phyloP scores from a whole-genome alignment of 2,888 invertebrate genomes.

The Heliconius charithonia region DNA sequence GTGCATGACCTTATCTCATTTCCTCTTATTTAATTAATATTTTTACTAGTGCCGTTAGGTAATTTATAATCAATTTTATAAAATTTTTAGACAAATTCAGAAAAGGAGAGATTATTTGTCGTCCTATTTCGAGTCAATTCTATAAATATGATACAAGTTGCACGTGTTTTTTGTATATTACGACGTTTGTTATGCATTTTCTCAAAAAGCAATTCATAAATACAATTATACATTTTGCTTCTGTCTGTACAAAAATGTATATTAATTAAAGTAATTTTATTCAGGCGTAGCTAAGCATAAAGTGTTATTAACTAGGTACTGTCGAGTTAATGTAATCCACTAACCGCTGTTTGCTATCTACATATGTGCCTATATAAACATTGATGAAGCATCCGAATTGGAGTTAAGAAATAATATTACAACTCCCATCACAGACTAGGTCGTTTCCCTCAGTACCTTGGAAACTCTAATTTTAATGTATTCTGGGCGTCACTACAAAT shows the following conservation, averaged over 20 bases:
- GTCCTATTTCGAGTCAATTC: neutral
- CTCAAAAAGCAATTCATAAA: neutral
- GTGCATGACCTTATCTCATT: neutral
- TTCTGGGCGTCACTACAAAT: conserved; percentile 70
- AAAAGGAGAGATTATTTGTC: neutral
- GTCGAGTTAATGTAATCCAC: conserved; percentile 49
- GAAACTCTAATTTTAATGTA: conserved; percentile 82
- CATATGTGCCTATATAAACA: conserved; percentile 73
- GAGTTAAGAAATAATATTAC: conserved; percentile 78
- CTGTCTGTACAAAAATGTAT: neutral
- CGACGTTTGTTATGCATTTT: neutral
- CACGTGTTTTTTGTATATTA: no score
- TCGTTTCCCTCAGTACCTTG: conserved; percentile 65
- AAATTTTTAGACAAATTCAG: no score
- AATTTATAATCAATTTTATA: no score
- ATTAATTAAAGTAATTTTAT: neutral
- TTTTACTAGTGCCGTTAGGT: no score
- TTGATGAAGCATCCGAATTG: conserved; percentile 70
- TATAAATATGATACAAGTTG: neutral
- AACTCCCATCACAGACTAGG: conserved; percentile 71
- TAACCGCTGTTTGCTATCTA: conserved; percentile 46
- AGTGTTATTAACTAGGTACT: conserved; percentile 45
- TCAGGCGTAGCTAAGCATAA: neutral
- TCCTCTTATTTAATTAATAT: neutral
- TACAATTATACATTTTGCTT: neutral